Conservation (phyloP, 2,888 invertebrate species). For the Cheiracanthium punctorium region DNA sequence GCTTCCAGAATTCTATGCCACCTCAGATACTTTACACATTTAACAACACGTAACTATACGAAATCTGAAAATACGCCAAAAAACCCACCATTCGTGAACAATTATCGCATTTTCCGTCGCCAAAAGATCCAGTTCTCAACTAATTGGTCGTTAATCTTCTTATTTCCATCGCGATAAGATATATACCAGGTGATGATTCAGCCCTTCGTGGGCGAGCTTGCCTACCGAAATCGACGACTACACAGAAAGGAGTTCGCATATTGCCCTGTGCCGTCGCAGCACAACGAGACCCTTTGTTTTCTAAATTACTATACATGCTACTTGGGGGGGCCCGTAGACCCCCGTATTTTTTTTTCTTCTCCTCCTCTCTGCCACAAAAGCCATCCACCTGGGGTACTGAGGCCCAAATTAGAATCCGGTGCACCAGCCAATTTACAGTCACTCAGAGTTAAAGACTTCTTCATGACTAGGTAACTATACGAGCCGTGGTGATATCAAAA, state of each 20-base stretch:
- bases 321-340: slow-evolving; percentile 24
- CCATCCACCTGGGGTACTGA: slow-evolving; percentile 42
- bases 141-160: slow-evolving; percentile 56
- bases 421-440: slow-evolving; percentile 15
- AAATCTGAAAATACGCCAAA: not conserved
- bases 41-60: not conserved
- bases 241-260: slow-evolving; percentile 12
- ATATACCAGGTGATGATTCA: slow-evolving; percentile 39
- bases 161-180: slow-evolving; percentile 43
- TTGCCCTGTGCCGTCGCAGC: not conserved
- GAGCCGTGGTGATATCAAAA: not conserved
- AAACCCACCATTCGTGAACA: not conserved
- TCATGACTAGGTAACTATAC: slow-evolving; percentile 2
- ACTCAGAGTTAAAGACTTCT: not conserved
- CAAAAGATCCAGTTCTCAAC: not conserved
- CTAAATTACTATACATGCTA: slow-evolving; percentile 21
- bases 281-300: slow-evolving; percentile 2
- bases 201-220: slow-evolving; percentile 55
- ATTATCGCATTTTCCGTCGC: slow-evolving; percentile 10
- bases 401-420: slow-evolving; percentile 2
- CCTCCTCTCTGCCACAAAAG: too few species aligned
- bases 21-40: not conserved
- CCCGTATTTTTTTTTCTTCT: not conserved
- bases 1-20: not conserved
- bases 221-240: not conserved